Conservation (phyloP, 2,888 invertebrate genomes). For the Agapostemon virescens region DNA sequence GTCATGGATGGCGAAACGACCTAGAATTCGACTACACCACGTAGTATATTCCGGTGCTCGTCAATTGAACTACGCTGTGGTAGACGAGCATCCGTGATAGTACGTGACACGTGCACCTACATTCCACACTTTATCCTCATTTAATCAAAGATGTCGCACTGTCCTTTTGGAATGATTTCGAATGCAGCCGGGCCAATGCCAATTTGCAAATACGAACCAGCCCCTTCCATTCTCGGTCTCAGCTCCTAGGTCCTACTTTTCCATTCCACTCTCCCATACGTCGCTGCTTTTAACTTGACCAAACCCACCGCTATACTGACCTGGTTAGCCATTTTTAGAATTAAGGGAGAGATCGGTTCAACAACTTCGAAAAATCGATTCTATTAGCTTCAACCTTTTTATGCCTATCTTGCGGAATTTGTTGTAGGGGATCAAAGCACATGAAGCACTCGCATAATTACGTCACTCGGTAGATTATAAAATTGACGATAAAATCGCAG, state of each 20-base stretch:
- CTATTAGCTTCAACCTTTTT: too few relatives aligned
- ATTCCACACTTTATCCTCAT: not conserved
- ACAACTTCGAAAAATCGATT: too few relatives aligned
- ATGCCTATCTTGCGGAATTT: too few relatives aligned
- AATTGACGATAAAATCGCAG: too few relatives aligned
- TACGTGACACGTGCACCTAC: conserved; percentile 36
- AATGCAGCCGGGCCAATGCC: not conserved
- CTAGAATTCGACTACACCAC: conserved; percentile 48
- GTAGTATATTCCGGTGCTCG: conserved; percentile 26
- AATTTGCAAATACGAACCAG: not conserved
- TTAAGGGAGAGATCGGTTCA: not conserved
- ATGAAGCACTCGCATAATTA: too few relatives aligned
- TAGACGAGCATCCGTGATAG: conserved; percentile 12
- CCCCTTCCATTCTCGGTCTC: not conserved
- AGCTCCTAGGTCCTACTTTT: not conserved
- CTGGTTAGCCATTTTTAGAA: not conserved
- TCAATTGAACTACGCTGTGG: conserved; percentile 26
- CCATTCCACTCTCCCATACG: not conserved
- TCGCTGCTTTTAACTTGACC: not conserved
- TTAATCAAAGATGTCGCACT: conserved; percentile 8
- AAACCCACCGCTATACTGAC: not conserved
- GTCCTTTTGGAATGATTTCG: not conserved
- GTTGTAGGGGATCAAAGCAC: too few relatives aligned
- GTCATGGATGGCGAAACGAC: conserved; percentile 48
- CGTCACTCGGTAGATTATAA: too few relatives aligned